These are phyloP conservation scores for Silurus meridionalis DNA, from an alignment of 2,113 vertebrate genomes.

Conservation along the genomic window DNA sequence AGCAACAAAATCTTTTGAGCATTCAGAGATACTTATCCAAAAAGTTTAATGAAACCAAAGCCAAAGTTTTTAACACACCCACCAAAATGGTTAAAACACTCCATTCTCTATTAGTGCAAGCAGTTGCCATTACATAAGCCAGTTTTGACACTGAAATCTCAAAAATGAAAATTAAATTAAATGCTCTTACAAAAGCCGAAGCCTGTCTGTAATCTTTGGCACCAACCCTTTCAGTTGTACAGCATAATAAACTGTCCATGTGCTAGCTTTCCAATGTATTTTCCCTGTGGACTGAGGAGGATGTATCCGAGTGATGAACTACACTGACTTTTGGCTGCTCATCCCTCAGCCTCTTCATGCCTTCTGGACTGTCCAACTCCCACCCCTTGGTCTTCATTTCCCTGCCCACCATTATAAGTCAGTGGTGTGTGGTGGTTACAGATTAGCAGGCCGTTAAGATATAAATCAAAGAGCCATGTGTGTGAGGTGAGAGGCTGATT, in stretches of 20 bases:
- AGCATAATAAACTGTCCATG: background rate
- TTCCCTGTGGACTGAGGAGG: background rate
- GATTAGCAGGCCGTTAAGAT: slow-evolving; percentile 35
- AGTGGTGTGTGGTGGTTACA: slow-evolving; percentile 39
- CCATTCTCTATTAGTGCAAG: background rate
- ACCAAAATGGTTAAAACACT: background rate
- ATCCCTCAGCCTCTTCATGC: slow-evolving; percentile 10
- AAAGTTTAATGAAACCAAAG: background rate
- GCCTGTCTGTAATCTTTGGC: background rate
- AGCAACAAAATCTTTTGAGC: background rate
- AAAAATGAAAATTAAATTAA: background rate
- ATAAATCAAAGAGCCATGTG: slow-evolving; percentile 43
- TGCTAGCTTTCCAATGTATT: background rate
- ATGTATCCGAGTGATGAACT: background rate
- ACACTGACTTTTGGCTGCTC: background rate
- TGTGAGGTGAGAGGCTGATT: slow-evolving; percentile 42
- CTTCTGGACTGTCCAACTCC: slow-evolving; percentile 23
- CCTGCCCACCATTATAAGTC: slow-evolving; percentile 13
- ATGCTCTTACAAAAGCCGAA: background rate
- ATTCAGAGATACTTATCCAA: background rate
- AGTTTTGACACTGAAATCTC: background rate
- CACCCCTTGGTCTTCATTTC: slow-evolving; percentile 4
- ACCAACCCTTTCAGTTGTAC: background rate
- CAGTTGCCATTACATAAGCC: background rate
- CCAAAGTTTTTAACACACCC: background rate